These are phyloP conservation scores for Thaleichthys pacificus DNA, from an alignment of 2,797 vertebrate genomes.

Conservation along the genomic window DNA sequence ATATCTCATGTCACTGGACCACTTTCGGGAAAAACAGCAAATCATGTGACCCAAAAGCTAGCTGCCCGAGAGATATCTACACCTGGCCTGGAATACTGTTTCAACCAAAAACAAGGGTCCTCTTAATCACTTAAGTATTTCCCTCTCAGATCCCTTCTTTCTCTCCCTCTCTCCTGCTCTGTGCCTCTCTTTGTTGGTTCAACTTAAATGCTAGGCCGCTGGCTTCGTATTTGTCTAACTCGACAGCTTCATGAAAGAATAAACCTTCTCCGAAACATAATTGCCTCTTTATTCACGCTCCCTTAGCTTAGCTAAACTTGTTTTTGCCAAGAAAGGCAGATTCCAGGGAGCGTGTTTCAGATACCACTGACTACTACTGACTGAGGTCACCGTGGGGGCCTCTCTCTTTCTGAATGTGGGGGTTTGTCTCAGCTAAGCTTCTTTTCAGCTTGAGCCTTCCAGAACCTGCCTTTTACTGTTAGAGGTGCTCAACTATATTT, in stretches of 20 bases:
- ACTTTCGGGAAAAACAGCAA: too few species aligned
- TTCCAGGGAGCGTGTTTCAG: constrained; percentile 2
- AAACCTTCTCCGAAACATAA: constrained; percentile 6
- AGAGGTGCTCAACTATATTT: neutral
- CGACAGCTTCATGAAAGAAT: neutral
- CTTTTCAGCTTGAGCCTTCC: neutral
- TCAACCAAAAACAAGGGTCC: neutral
- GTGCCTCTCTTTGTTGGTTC: neutral
- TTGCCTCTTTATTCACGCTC: constrained; percentile 6
- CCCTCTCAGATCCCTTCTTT: neutral
- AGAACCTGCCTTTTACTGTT: neutral
- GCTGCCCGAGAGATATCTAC: too few species aligned
- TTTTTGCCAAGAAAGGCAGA: constrained; percentile 11
- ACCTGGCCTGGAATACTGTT: too few species aligned
- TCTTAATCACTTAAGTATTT: neutral
- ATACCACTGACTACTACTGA: constrained; percentile 5
- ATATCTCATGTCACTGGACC: too few species aligned
- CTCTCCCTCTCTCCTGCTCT: neutral
- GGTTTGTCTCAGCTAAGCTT: neutral
- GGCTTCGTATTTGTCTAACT: constrained; percentile 6
- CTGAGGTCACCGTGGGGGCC: neutral
- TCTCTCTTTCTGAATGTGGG: neutral
- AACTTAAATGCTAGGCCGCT: neutral
- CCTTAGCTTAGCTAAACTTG: constrained; percentile 2
- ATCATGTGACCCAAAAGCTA: too few species aligned